These are phyloP conservation scores for Coturnix japonica DNA, from an alignment of 2,113 vertebrate genomes.

Conservation along the genomic window DNA sequence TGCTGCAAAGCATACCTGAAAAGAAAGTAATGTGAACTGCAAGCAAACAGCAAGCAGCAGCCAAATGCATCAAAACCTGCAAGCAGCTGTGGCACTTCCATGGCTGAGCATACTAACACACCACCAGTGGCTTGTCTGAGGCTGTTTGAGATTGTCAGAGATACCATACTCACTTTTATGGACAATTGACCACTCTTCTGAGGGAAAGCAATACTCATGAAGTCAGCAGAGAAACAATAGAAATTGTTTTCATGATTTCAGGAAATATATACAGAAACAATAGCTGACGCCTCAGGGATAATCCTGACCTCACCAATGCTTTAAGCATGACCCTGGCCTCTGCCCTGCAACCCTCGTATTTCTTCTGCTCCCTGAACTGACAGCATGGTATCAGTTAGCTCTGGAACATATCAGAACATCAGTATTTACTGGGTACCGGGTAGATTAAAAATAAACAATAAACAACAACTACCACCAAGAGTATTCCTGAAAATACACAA, in stretches of 20 bases:
- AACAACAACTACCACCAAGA: not conserved
- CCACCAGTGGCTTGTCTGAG: fast-evolving
- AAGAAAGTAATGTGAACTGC: not conserved
- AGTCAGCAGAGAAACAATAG: not conserved
- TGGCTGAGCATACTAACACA: fast-evolving
- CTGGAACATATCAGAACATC: not conserved
- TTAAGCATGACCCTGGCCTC: not conserved
- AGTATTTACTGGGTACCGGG: not conserved
- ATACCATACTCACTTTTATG: not conserved
- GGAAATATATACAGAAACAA: fast-evolving
- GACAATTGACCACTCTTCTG: not conserved
- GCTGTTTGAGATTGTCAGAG: fast-evolving
- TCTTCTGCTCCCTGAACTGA: not conserved
- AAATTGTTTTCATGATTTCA: not conserved
- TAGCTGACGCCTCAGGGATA: fast-evolving
- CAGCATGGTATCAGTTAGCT: not conserved
- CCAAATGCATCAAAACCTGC: not conserved
- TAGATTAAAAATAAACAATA: not conserved
- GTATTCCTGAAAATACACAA: not conserved
- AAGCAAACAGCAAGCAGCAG: conserved; percentile 11
- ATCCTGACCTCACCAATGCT: not conserved
- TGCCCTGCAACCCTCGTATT: too few relatives aligned
- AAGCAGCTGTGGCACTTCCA: not conserved
- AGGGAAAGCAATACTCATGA: not conserved
- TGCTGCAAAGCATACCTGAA: not conserved